Evolutionary conservation across 35 echinoderm and acorn worm genomes (phyloP), one percentile per base, ranked within the genome.

Genomic region (Antedon bifida): DNA sequence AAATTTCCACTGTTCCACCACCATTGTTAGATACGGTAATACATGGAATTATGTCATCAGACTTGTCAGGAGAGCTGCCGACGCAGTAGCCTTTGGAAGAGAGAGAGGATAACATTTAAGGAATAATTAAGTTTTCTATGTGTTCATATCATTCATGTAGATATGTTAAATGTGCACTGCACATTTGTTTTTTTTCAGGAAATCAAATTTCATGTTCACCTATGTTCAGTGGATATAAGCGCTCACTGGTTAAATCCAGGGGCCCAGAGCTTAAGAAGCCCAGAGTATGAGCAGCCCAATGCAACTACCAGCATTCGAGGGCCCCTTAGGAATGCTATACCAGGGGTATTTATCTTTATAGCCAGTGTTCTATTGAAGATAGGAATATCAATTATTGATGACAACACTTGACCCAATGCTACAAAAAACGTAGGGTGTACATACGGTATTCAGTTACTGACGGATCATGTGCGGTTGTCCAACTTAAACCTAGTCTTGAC

Each of bases 11-110:
- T 8, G 86, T 80, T 9, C 86, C 86, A 0, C 77, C 79, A 46
- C 77, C 46, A 45, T 87, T 81, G 11, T 10, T n/a, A 17, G 30
- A 77, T 36, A 75, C 64, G 32, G 73, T 36, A 32, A 87, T 82
- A 29, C 79, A 80, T 3, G 78, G 77, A 26, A 87, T 77, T 30
- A 87, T 81, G 78, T 87, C 86, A 87, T 87, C 79, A 30, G 13
- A 3, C 8, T 13, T 30, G 13, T 87, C 86, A 0, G 21, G 45
- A 33, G 86, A 81, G 29, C 86, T 82, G 31, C 77, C 73, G 32
- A 81, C 79, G 46, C 79, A 87, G 64, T 87, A 87, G 26, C 80
- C 86, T 87, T 31, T 5, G 19, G 26, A 86, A 42, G n/a, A n/a
- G n/a, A n/a, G n/a, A n/a, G n/a, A n/a, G n/a, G n/a, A n/a, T 31